Evolutionary conservation across 2,888 invertebrate species (phyloP).

Genomic region (Xylophagus ater): DNA sequence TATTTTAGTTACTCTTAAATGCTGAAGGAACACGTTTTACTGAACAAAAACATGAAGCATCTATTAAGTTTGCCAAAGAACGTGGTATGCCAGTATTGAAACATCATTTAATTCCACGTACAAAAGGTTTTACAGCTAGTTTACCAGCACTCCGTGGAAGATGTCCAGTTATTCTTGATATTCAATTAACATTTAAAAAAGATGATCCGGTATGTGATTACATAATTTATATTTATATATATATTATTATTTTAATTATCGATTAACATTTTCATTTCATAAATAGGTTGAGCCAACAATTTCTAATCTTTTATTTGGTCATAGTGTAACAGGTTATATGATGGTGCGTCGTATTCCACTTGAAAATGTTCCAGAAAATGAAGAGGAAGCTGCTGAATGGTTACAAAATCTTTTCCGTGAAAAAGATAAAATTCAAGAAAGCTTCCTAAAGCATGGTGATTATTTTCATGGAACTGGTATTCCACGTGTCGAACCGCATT

Average conservation of each 20-base stretch:
- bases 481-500: slow-evolving; percentile 48
- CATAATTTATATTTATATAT: not conserved
- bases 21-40: slow-evolving; percentile 93
- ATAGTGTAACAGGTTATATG: slow-evolving; percentile 60
- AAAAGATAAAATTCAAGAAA: slow-evolving; percentile 53
- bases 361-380: slow-evolving; percentile 62
- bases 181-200: slow-evolving; percentile 60
- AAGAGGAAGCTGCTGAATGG: slow-evolving; percentile 64
- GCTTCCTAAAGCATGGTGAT: slow-evolving; percentile 47
- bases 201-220: slow-evolving; percentile 43
- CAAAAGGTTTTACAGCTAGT: slow-evolving; percentile 87
- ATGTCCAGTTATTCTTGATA: slow-evolving; percentile 74
- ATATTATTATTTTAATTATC: slow-evolving; percentile 15
- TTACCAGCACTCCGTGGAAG: slow-evolving; percentile 69
- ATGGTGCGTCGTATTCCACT: slow-evolving; percentile 72
- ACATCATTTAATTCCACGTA: slow-evolving; percentile 85
- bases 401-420: slow-evolving; percentile 68
- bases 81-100: slow-evolving; percentile 76
- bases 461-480: slow-evolving; percentile 69
- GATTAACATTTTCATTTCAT: slow-evolving; percentile 11
- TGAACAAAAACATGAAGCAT: slow-evolving; percentile 71
- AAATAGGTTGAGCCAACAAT: slow-evolving; percentile 68
- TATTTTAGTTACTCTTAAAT: slow-evolving; percentile 65
- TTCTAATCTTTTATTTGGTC: slow-evolving; percentile 62
- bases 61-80: slow-evolving; percentile 74